Percentiles rank a stretch among this genome's conserved stretches.
phyloP scores from a whole-genome alignment of 2,888 invertebrate genomes.

The Scrobipalpa atriplicella region DNA sequence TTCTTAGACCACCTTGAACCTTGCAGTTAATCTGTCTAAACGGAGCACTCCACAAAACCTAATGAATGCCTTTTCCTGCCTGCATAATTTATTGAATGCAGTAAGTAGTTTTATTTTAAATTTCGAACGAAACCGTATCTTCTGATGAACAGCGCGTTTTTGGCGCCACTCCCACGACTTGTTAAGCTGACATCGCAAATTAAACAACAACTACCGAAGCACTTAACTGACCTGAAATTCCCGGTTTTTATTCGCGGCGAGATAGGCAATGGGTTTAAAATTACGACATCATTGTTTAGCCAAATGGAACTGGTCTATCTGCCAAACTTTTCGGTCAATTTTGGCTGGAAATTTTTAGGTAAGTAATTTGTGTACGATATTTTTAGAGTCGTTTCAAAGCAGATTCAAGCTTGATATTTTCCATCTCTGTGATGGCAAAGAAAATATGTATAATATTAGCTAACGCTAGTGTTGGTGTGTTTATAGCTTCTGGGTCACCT shows the following conservation, averaged over 20 bases:
- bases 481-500: no score
- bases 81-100: neutral
- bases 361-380: neutral
- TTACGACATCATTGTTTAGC: neutral
- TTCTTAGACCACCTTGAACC: no score
- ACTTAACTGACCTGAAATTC: slow-evolving; percentile 12
- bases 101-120: slow-evolving; percentile 12
- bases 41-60: no score
- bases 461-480: no score
- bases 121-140: neutral
- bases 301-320: neutral
- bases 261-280: slow-evolving; percentile 8
- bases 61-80: neutral
- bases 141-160: neutral
- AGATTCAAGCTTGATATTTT: no score
- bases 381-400: no score
- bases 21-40: neutral
- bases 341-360: neutral
- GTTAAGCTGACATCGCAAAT: slow-evolving; percentile 16
- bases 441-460: no score
- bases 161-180: slow-evolving; percentile 5
- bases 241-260: neutral
- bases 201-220: slow-evolving; percentile 14
- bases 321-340: neutral
- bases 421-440: no score